Conservation (phyloP, 2,888 invertebrate species). For the Ditula angustiorana region DNA sequence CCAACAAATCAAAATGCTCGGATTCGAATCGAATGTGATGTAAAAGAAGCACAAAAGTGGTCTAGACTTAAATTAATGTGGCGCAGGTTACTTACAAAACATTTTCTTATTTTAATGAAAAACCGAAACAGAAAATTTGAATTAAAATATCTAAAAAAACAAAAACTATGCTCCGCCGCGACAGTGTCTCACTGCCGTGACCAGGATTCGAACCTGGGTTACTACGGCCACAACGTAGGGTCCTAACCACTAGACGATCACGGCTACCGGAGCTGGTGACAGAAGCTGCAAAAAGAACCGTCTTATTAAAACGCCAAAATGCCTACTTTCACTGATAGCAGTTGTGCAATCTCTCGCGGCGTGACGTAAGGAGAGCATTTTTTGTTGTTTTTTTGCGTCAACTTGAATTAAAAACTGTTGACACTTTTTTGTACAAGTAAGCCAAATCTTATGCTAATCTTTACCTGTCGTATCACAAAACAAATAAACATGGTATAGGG, state of each 20-base stretch:
- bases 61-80: no score
- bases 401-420: no score
- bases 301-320: neutral
- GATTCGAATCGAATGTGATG: no score
- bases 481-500: no score
- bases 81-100: no score
- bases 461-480: no score
- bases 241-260: conserved; percentile 91
- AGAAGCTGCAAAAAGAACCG: conserved; percentile 40
- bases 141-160: no score
- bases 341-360: neutral
- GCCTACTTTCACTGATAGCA: conserved; percentile 1
- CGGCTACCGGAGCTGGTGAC: conserved; percentile 80
- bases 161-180: neutral
- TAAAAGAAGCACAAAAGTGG: no score
- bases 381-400: neutral
- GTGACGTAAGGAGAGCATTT: neutral
- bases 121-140: no score
- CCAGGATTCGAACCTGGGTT: conserved; percentile 92
- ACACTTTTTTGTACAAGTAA: neutral
- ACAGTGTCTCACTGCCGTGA: conserved; percentile 78
- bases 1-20: no score
- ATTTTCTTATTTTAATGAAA: no score
- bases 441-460: no score
- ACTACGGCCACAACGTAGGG: conserved; percentile 91